Evolutionary conservation across 2,888 invertebrate genomes (phyloP).

Genomic region (Schizotus pectinicornis): DNA sequence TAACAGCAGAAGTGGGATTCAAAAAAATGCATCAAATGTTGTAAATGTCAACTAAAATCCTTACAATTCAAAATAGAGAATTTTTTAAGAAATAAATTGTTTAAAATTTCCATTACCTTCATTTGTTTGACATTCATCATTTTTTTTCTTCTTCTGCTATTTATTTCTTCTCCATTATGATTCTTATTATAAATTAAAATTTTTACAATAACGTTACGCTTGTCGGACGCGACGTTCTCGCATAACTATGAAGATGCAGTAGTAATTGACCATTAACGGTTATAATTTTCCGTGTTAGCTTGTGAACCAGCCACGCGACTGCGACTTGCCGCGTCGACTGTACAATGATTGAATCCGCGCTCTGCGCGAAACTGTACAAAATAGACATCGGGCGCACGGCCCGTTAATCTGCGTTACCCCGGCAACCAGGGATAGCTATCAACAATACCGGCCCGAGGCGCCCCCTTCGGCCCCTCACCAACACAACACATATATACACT

Average conservation of each 20-base stretch:
- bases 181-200: too few species aligned
- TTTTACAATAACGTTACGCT: too few species aligned
- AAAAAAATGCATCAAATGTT: too few species aligned
- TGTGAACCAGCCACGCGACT: slow-evolving; percentile 39
- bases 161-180: too few species aligned
- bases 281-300: slow-evolving; percentile 7
- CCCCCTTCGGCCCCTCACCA: slow-evolving; percentile 31
- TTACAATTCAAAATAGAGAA: too few species aligned
- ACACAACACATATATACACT: slow-evolving; percentile 15
- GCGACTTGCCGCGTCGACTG: slow-evolving; percentile 45
- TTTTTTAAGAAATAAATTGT: too few species aligned
- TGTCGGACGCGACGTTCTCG: too few species aligned
- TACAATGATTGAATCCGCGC: slow-evolving; percentile 60
- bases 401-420: slow-evolving; percentile 60
- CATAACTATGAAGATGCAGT: background rate
- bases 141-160: too few species aligned
- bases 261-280: background rate
- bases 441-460: slow-evolving; percentile 55
- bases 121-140: too few species aligned
- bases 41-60: too few species aligned
- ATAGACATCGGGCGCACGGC: slow-evolving; percentile 61
- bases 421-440: slow-evolving; percentile 61
- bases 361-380: slow-evolving; percentile 56
- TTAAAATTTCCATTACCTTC: too few species aligned
- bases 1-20: too few species aligned